phyloP scores from a whole-genome alignment of 2,113 vertebrate genomes.

The Cryptomyrus ogoouensis region DNA sequence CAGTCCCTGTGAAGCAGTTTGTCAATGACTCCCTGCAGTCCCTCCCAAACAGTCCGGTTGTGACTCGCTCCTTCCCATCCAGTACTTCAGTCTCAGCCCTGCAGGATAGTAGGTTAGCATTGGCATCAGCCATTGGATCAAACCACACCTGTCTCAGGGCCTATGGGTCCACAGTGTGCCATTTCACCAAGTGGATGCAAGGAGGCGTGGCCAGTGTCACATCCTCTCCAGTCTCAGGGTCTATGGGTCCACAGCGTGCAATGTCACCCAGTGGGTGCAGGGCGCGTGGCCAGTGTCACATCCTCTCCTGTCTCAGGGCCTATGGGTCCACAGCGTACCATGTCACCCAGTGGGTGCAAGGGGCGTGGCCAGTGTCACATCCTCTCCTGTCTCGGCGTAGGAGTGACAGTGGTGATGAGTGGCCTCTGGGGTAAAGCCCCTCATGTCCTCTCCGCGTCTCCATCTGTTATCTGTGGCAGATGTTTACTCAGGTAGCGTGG shows the following conservation, averaged over 20 bases:
- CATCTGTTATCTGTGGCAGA: slow-evolving; percentile 24
- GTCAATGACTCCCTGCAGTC: neutral
- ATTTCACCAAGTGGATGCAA: neutral
- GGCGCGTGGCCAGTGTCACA: neutral
- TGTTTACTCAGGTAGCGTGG: slow-evolving; percentile 34
- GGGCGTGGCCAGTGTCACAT: neutral
- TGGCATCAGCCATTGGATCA: neutral
- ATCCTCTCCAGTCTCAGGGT: neutral
- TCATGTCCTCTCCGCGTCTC: neutral
- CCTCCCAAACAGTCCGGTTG: neutral
- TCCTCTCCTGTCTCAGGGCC: neutral
- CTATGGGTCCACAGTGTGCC: neutral
- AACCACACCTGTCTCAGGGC: neutral
- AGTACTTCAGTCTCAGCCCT: neutral
- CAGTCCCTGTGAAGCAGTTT: neutral
- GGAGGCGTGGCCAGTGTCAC: neutral
- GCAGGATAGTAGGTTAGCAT: neutral
- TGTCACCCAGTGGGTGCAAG: neutral
- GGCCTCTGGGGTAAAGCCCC: neutral
- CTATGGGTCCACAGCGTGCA: neutral
- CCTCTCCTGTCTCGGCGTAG: neutral
- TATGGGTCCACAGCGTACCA: neutral
- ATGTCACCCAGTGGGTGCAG: neutral
- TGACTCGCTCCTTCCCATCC: slow-evolving; percentile 4
- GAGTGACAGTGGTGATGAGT: too few relatives aligned